A percentile compares a stretch with the other conserved stretches of the same genome.
These are phyloP conservation scores for Luehdorfia chinensis DNA, from an alignment of 1,140 invertebrate genomes.

Conservation along the genomic window DNA sequence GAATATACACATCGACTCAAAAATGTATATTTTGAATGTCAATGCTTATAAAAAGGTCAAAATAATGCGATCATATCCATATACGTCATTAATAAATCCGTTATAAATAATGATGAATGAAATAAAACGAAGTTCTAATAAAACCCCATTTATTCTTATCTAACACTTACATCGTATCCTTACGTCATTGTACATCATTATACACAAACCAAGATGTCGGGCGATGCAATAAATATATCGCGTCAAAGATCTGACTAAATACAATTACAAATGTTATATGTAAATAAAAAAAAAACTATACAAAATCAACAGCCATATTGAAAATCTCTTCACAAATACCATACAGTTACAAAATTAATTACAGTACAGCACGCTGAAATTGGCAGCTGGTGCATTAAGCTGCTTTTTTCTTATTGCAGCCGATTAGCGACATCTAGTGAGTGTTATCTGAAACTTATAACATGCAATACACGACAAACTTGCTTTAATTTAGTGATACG, in stretches of 20 bases:
- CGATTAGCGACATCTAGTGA: too few relatives aligned
- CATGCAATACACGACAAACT: neutral
- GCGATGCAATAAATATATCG: slow-evolving; percentile 13
- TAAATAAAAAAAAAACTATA: slow-evolving; percentile 21
- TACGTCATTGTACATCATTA: slow-evolving; percentile 3
- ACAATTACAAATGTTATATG: slow-evolving; percentile 6
- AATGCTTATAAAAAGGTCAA: too few relatives aligned
- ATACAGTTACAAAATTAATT: slow-evolving; percentile 5
- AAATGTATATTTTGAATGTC: too few relatives aligned
- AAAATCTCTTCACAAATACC: slow-evolving; percentile 27
- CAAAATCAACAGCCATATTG: slow-evolving; percentile 31
- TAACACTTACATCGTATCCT: neutral
- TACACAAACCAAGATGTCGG: neutral
- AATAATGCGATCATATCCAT: too few relatives aligned
- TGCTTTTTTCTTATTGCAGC: neutral
- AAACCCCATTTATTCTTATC: slow-evolving; percentile 23
- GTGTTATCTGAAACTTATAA: too few relatives aligned
- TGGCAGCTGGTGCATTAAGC: slow-evolving; percentile 1
- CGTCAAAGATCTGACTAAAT: neutral
- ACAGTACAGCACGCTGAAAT: neutral
- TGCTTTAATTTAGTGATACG: too few relatives aligned
- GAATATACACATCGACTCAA: too few relatives aligned
- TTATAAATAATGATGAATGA: neutral
- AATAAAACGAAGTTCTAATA: neutral
- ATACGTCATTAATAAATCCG: too few relatives aligned